Base-by-base conservation (phyloP, 2,797 vertebrate genomes). In the Enteromius anoplus region DNA sequence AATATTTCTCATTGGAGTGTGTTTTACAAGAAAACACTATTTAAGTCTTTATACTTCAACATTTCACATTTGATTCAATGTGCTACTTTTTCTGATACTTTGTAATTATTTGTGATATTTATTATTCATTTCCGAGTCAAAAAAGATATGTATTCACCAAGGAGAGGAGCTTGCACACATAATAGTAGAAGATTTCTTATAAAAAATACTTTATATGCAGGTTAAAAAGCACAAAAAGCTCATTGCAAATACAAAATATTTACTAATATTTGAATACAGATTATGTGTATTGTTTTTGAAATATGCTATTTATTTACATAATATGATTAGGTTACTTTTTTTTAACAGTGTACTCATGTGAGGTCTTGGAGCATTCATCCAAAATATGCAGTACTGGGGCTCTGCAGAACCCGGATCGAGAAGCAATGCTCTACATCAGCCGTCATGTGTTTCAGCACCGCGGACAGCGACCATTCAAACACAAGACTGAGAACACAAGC, bases 381-480 rank as follows among this genome's bases (percentile, higher is more conserved):
- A 29, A 45, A 71, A 60, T 58, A 11, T 80, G 14, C 40, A 17
- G 58, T 6, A 19, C 68, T 29, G 11, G 23, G 53, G 17, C 11
- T 21, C 42, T 19, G 6, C 60, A 66, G 72, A 7, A 75, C 47
- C 81, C 34, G 71, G 47, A 55, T 55, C 49, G 40, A 82, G 10
- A 45, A 53, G 32, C 32, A 10, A 17, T 2, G 81, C n/a, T 62
- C 26, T 72, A 23, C 9, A 34, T 69, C 19, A 17, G 8, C 26
- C 5, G 37, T 68, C 49, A 14, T 17, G 7, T 26, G 40, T 60
- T 77, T 77, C 73, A 77, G 82, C 40, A 83, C 82, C 65, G 17
- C 15, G 73, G 81, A 70, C 75, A 83, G 75, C 65, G 53, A 60
- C 42, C 14, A n/a, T 45, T 45, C 72, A 66, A 75, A 53, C 70